Percentiles rank a stretch among this genome's conserved stretches.
Evolutionary conservation across 2,113 vertebrate genomes (phyloP).

Genomic region (Pachypanchax playfairii): DNA sequence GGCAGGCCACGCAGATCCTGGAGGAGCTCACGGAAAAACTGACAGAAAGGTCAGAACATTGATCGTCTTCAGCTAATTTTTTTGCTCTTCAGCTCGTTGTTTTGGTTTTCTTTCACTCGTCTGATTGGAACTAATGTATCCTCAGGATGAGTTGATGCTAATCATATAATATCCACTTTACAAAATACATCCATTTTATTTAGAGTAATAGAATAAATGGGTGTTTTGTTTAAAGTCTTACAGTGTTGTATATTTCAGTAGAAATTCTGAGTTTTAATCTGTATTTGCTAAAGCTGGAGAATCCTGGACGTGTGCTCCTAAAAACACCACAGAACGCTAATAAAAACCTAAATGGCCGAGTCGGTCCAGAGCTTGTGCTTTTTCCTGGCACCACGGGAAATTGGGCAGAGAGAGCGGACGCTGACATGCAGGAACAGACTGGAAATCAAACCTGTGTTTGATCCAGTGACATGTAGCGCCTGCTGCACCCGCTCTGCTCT

Average conservation of each 20-base stretch:
- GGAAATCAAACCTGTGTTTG: not conserved
- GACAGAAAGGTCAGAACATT: conserved; percentile 80
- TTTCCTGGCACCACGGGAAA: not conserved
- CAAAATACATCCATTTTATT: too few species aligned
- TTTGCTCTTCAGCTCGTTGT: conserved; percentile 6
- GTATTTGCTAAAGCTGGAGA: too few species aligned
- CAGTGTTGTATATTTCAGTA: too few species aligned
- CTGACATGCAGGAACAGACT: not conserved
- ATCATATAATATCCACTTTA: not conserved
- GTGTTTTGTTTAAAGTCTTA: not conserved
- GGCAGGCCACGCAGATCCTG: conserved; percentile 86
- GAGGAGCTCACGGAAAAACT: conserved; percentile 88
- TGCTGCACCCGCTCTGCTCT: not conserved
- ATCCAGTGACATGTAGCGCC: not conserved
- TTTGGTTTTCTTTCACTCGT: not conserved
- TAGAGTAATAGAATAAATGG: not conserved
- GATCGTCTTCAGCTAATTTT: conserved; percentile 27
- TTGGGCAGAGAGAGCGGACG: not conserved
- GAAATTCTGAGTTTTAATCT: too few species aligned
- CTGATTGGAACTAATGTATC: not conserved
- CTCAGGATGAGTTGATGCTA: not conserved
- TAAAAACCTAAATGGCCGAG: not conserved
- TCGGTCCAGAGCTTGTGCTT: not conserved
- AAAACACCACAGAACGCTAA: not conserved
- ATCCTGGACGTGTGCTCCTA: conserved; percentile 12